A percentile compares a stretch with the other conserved stretches of the same genome.
Conservation (phyloP, 1,140 invertebrate genomes). For the Aphis gossypii region DNA sequence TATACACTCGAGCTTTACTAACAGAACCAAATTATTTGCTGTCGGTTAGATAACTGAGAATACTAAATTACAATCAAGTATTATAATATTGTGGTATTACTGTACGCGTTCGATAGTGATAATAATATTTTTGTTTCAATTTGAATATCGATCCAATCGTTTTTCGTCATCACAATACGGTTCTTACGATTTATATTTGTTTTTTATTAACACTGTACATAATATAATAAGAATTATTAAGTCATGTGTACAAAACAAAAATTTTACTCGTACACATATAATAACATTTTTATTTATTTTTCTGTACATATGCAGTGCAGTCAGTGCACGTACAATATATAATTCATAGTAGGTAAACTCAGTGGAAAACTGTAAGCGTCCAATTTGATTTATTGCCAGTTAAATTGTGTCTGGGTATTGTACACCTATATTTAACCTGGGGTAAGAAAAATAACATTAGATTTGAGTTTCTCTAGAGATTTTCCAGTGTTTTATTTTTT, state of each 20-base stretch:
- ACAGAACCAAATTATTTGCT: not conserved
- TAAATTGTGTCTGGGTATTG: conserved; percentile 46
- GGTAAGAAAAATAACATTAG: not conserved
- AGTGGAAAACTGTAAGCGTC: conserved; percentile 32
- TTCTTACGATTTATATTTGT: not conserved
- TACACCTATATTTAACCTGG: not conserved
- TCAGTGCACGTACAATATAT: conserved; percentile 6
- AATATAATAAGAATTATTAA: not conserved
- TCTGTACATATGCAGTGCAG: not conserved
- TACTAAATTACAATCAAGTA: not conserved
- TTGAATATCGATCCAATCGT: not conserved
- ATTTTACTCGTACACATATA: not conserved
- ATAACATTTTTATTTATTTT: not conserved
- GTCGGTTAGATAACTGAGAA: not conserved
- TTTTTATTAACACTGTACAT: not conserved
- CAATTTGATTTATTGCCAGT: conserved; percentile 41
- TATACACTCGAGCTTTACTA: not conserved
- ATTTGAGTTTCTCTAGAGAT: conserved; percentile 32
- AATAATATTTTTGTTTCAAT: not conserved
- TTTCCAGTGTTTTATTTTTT: not conserved
- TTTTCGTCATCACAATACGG: not conserved
- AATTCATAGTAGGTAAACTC: conserved; percentile 39
- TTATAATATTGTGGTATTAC: not conserved
- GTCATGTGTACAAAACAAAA: not conserved
- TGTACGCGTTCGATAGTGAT: not conserved